Evolutionary conservation across 92 coral and sea anemone genomes (phyloP).

Genomic region (Porites cylindrica): DNA sequence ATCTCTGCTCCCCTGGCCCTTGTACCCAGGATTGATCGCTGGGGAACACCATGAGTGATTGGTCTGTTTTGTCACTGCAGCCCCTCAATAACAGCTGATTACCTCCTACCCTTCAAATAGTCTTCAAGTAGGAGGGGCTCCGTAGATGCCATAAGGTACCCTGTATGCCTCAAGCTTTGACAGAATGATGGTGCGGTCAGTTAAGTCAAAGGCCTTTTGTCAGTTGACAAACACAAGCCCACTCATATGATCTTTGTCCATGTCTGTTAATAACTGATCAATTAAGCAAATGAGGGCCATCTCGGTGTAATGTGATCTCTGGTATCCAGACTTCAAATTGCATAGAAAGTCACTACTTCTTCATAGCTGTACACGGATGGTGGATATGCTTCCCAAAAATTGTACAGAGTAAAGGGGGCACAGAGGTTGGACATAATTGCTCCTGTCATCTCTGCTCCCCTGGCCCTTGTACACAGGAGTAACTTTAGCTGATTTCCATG

Average conservation of each 20-base stretch:
- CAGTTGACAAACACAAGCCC: too few relatives aligned
- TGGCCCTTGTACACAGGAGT: constrained; percentile 56
- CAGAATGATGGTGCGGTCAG: too few relatives aligned
- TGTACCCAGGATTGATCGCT: constrained; percentile 45
- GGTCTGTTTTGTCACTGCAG: too few relatives aligned
- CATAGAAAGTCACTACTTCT: constrained; percentile 1
- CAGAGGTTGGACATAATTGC: constrained; percentile 13
- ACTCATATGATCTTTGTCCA: too few relatives aligned
- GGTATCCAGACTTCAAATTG: constrained; percentile 22
- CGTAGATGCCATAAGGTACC: not conserved
- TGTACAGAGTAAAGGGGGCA: constrained; percentile 27
- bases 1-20: constrained; percentile 52
- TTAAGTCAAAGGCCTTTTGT: too few relatives aligned
- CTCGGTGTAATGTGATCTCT: constrained; percentile 2
- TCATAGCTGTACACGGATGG: constrained; percentile 1
- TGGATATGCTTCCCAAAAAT: constrained; percentile 9
- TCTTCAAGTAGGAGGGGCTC: not conserved
- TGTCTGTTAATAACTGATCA: too few relatives aligned
- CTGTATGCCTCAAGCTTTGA: constrained; percentile 3
- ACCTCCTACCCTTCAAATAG: too few relatives aligned
- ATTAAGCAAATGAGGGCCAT: too few relatives aligned
- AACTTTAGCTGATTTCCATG: constrained; percentile 61
- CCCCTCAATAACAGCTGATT: too few relatives aligned
- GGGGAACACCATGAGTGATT: too few relatives aligned
- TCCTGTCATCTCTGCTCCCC: constrained; percentile 45